phyloP scores from a whole-genome alignment of 2,113 vertebrate species.

The Taurulus bubalis region DNA sequence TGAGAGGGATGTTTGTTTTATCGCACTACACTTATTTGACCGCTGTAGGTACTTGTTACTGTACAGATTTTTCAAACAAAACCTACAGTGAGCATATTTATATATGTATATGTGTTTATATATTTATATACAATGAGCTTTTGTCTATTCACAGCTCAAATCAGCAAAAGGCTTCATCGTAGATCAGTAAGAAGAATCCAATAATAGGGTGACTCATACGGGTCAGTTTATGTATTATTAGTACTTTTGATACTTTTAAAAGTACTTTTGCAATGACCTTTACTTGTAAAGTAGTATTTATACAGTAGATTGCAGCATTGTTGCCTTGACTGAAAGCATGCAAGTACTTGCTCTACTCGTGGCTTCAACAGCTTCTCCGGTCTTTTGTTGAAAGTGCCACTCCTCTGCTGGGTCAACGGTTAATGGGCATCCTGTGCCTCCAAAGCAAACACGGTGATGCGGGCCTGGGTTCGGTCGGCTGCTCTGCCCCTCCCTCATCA shows the following conservation, averaged over 20 bases:
- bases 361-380: neutral
- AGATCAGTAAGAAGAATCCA: neutral
- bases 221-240: neutral
- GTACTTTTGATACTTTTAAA: neutral
- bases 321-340: no score
- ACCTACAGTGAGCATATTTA: neutral
- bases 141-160: neutral
- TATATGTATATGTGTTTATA: neutral
- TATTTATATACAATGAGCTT: neutral
- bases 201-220: neutral
- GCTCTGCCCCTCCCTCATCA: slow-evolving; percentile 33
- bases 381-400: slow-evolving; percentile 34
- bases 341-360: neutral
- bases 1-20: neutral
- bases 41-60: neutral
- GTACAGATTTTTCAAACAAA: neutral
- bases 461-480: slow-evolving; percentile 6
- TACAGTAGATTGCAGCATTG: neutral
- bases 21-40: no score
- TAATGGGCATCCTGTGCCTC: slow-evolving; percentile 7
- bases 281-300: neutral
- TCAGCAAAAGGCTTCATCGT: neutral
- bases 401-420: slow-evolving; percentile 50
- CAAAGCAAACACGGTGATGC: slow-evolving; percentile 47
- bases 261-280: neutral